Conservation (phyloP, 2,113 vertebrate species). For the Actinemys pallida region DNA sequence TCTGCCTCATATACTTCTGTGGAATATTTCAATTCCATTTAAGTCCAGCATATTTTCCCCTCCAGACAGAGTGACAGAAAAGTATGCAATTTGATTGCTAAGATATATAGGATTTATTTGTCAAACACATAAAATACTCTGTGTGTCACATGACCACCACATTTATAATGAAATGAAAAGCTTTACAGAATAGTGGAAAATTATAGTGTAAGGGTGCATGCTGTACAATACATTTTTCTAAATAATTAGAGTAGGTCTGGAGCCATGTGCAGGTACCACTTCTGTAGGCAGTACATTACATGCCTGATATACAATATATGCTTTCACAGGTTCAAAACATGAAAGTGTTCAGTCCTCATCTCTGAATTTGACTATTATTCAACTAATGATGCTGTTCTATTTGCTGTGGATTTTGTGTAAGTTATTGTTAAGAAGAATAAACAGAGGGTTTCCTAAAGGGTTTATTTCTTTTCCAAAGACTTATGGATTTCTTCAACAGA, state of each 20-base stretch:
- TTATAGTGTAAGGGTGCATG: not conserved
- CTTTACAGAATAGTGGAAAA: not conserved
- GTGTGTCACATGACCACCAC: conserved; percentile 22
- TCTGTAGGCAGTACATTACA: not conserved
- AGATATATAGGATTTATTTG: conserved; percentile 24
- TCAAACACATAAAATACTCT: conserved; percentile 33
- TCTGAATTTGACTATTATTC: not conserved
- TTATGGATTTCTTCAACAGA: not conserved
- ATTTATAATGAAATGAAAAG: conserved; percentile 38
- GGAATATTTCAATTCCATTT: conserved; percentile 50
- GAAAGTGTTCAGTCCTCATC: not conserved
- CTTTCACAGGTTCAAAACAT: conserved; percentile 12
- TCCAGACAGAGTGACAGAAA: conserved; percentile 47
- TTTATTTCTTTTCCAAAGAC: not conserved
- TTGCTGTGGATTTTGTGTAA: conserved; percentile 10
- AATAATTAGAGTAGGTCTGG: not conserved
- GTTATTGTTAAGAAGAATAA: not conserved
- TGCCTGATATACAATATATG: not conserved
- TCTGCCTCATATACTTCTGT: conserved; percentile 49
- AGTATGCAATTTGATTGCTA: conserved; percentile 6
- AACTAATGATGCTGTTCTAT: not conserved
- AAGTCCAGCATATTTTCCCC: conserved; percentile 38
- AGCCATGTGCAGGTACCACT: not conserved
- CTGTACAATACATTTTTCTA: not conserved
- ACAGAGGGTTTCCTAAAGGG: not conserved